Evolutionary conservation across 2,888 invertebrate species (phyloP).

Genomic region (Kuschelorhynchus macadamiae): DNA sequence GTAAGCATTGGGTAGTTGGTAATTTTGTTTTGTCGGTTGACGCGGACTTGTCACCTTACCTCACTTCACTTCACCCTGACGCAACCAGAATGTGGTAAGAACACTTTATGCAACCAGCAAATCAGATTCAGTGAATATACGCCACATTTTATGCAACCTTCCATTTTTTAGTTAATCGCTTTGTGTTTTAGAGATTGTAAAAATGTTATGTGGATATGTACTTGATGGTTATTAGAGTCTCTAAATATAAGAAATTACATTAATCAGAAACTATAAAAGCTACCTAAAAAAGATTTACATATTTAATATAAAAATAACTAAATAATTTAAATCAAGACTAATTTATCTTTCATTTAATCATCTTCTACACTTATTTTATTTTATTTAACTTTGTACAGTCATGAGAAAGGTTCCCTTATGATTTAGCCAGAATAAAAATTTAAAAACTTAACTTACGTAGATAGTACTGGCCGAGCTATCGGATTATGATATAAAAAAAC

Average conservation of each 20-base stretch:
- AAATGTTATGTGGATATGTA: conserved; percentile 36
- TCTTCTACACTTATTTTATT: too few species aligned
- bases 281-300: too few species aligned
- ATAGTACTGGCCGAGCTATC: too few species aligned
- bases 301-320: too few species aligned
- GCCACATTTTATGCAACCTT: conserved; percentile 38
- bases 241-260: not conserved
- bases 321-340: too few species aligned
- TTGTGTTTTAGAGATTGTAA: conserved; percentile 13
- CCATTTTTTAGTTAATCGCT: conserved; percentile 35
- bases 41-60: conserved; percentile 69
- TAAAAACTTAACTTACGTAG: too few species aligned
- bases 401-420: too few species aligned
- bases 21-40: conserved; percentile 70
- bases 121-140: conserved; percentile 29
- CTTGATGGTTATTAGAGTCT: conserved; percentile 3
- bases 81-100: conserved; percentile 70
- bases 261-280: not conserved
- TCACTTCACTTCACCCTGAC: conserved; percentile 69
- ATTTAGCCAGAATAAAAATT: too few species aligned
- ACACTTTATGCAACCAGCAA: conserved; percentile 61
- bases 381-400: too few species aligned
- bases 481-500: too few species aligned
- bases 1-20: conserved; percentile 68
- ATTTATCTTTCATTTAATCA: too few species aligned